A percentile compares a stretch with the other conserved stretches of the same genome.
These are phyloP conservation scores for Zalophus californianus DNA, from an alignment of 2,797 vertebrate species.

Conservation along the genomic window DNA sequence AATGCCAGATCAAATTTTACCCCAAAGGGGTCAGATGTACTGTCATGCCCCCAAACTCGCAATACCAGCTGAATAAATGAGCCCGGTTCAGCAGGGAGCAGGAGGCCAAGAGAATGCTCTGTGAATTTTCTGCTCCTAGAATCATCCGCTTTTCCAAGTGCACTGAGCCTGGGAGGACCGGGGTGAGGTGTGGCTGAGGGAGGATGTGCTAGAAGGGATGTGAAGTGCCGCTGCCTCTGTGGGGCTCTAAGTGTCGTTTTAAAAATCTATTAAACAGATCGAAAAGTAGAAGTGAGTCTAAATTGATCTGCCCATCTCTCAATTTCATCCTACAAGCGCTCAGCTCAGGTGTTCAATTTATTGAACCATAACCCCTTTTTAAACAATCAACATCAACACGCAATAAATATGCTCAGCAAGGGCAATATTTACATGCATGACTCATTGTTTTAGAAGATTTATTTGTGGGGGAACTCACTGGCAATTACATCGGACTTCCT, in stretches of 20 bases:
- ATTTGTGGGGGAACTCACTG: conserved; percentile 10
- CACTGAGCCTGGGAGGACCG: conserved; percentile 27
- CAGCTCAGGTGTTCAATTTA: conserved; percentile 85
- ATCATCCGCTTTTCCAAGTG: not conserved
- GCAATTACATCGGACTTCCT: conserved; percentile 61
- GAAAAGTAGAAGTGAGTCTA: conserved; percentile 77
- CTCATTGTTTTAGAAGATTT: conserved; percentile 71
- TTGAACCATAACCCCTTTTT: conserved; percentile 73
- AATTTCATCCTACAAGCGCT: conserved; percentile 64
- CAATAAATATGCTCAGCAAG: conserved; percentile 75
- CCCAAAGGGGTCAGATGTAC: conserved; percentile 90
- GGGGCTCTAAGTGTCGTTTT: conserved; percentile 73
- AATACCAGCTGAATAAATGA: conserved; percentile 88
- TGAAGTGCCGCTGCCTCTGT: conserved; percentile 65
- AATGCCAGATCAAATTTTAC: conserved; percentile 93
- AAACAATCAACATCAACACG: conserved; percentile 75
- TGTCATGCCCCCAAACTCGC: conserved; percentile 87
- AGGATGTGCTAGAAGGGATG: not conserved
- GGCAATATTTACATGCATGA: conserved; percentile 74
- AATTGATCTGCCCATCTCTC: conserved; percentile 81
- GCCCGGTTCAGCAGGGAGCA: conserved; percentile 80
- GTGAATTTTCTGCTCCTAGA: conserved; percentile 78
- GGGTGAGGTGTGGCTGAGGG: conserved; percentile 45
- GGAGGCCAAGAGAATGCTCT: conserved; percentile 76
- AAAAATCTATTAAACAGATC: conserved; percentile 79